Percentiles rank a stretch among this genome's conserved stretches.
Conservation (phyloP, 2,888 invertebrate species). For the Pollenia labialis region DNA sequence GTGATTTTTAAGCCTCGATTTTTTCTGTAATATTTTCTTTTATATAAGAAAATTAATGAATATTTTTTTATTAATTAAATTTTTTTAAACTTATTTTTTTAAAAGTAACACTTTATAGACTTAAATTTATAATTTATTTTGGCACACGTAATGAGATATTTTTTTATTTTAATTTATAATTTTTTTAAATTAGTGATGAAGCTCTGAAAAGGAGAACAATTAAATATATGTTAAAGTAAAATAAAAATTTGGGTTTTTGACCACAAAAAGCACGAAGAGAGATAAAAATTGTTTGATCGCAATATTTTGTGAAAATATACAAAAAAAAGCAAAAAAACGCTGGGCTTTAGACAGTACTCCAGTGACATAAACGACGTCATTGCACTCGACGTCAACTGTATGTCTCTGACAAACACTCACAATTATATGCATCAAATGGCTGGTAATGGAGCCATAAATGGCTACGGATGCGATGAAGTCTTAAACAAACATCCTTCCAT, state of each 20-base stretch:
- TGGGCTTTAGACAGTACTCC: neutral
- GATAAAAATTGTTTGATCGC: slow-evolving; percentile 35
- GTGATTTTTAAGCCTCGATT: slow-evolving; percentile 4
- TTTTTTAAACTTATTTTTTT: neutral
- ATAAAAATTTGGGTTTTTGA: neutral
- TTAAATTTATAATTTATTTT: slow-evolving; percentile 73
- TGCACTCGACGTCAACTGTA: neutral
- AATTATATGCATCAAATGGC: neutral
- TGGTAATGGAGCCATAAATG: neutral
- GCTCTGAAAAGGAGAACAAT: slow-evolving; percentile 45
- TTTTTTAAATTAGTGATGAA: slow-evolving; percentile 14
- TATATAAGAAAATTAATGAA: neutral
- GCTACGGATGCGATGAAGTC: neutral
- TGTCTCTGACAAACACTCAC: neutral
- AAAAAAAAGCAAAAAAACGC: neutral
- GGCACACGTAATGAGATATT: slow-evolving; percentile 76
- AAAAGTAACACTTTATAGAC: slow-evolving; percentile 63
- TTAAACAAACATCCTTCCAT: neutral
- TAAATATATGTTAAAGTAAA: neutral
- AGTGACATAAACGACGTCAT: neutral
- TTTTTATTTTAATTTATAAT: slow-evolving; percentile 23
- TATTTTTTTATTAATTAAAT: neutral
- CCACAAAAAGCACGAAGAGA: slow-evolving; percentile 10
- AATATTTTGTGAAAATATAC: slow-evolving; percentile 8
- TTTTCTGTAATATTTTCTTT: slow-evolving; percentile 21